Conservation (phyloP, 1,140 invertebrate species). For the Orius laevigatus region DNA sequence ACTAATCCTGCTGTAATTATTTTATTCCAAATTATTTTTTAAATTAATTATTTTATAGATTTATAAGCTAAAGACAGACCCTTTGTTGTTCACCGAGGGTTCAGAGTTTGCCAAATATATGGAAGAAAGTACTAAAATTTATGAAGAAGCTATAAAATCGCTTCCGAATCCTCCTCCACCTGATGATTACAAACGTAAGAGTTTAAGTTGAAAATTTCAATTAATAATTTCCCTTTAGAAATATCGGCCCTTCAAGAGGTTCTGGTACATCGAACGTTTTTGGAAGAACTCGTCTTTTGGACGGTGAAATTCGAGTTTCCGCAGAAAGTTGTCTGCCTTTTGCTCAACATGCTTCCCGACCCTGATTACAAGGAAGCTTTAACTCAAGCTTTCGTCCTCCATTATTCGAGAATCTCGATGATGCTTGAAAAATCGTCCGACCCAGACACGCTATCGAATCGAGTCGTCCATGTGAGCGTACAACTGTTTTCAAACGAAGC, state of each 20-base stretch:
- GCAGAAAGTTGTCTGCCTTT: conserved; percentile 84
- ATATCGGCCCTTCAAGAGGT: conserved; percentile 63
- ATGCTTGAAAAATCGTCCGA: conserved; percentile 73
- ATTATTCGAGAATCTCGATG: conserved; percentile 85
- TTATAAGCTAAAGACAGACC: conserved; percentile 21
- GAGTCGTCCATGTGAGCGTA: conserved; percentile 92
- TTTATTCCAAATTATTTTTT: conserved; percentile 8
- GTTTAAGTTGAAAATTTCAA: conserved; percentile 13
- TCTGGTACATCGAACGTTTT: conserved; percentile 68
- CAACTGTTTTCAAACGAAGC: conserved; percentile 89
- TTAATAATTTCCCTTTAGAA: conserved; percentile 32
- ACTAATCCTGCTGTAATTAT: conserved; percentile 57
- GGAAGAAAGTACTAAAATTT: conserved; percentile 52
- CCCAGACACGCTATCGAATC: conserved; percentile 80
- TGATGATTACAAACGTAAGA: conserved; percentile 49
- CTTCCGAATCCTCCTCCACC: conserved; percentile 67
- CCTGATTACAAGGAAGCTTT: conserved; percentile 89
- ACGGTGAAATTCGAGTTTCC: conserved; percentile 95
- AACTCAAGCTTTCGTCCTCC: conserved; percentile 84
- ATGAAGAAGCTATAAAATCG: conserved; percentile 59
- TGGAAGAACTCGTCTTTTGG: conserved; percentile 96
- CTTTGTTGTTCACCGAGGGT: conserved; percentile 22
- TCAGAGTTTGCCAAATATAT: conserved; percentile 41
- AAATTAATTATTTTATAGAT: background rate
- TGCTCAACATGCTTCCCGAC: conserved; percentile 93